Base-by-base conservation (phyloP, 1,140 invertebrate species). In the Sesamia nonagrioides region DNA sequence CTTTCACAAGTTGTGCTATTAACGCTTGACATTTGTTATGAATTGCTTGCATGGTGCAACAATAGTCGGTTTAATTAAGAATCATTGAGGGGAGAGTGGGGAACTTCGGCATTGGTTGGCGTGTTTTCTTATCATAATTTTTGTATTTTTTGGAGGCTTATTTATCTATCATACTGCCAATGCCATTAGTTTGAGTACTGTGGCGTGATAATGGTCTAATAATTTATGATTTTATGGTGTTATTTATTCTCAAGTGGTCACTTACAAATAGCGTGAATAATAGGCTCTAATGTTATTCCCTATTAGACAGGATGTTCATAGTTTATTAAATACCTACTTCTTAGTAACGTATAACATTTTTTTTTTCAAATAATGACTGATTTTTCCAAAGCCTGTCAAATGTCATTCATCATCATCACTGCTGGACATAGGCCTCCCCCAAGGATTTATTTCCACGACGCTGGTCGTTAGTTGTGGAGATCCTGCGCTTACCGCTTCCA, bases 11-110 rank as follows among this genome's bases (percentile, higher is more conserved):
- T 84, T 80, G 40, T 66, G 72, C 60, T 77, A 79, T 83, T 83
- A 84, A 78, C 72, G 79, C 35, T 73, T 83, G 81, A 66, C 84
- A 81, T 66, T 82, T 84, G 82, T 88, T 87, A 86, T 84, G 77
- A 86, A 82, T 81, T 71, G 78, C 77, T 56, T 75, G 81, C 83
- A 76, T 83, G 81, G 82, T 84, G 84, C 81, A 87, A 87, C 86
- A 87, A 87, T 85, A 74, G 84, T 77, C 18, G 35, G 37, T 83
- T 83, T 87, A 85, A 87, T 87, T 87, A 85, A 85, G 81, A 82
- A 83, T 77, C 61, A 79, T 81, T 77, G 74, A 45, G 78, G 80
- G 74, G 56, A 37, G 21, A 35, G 4, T 33, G 9, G 17, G 21
- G 11, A 56, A 54, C 17, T 80, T 72, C 48, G 6, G 37, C 17